A percentile compares a stretch with the other conserved stretches of the same genome.
phyloP scores from a whole-genome alignment of 2,113 vertebrate genomes.

The Neodontobutis hainanensis region DNA sequence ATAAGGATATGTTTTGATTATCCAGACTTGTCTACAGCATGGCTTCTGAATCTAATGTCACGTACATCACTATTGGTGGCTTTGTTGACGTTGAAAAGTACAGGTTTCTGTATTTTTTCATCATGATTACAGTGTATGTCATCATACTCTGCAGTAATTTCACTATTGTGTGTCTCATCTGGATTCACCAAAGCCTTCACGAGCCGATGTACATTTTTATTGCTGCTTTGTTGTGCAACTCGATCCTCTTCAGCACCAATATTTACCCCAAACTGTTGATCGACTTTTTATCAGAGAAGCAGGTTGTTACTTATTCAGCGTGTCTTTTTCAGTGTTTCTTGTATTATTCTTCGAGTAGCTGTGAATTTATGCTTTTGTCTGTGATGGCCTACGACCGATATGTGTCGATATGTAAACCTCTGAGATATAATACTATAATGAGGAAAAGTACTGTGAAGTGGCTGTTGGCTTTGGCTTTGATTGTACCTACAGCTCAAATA shows the following conservation, averaged over 20 bases:
- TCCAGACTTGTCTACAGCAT: background rate
- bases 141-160: slow-evolving; percentile 42
- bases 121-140: slow-evolving; percentile 27
- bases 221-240: slow-evolving; percentile 49
- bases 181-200: slow-evolving; percentile 32
- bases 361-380: slow-evolving; percentile 45
- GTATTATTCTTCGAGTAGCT: slow-evolving; percentile 14
- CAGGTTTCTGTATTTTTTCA: slow-evolving; percentile 44
- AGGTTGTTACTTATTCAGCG: slow-evolving; percentile 14
- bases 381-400: slow-evolving; percentile 58
- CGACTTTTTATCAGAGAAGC: slow-evolving; percentile 45
- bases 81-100: slow-evolving; percentile 31
- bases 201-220: slow-evolving; percentile 58
- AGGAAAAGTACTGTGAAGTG: background rate
- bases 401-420: slow-evolving; percentile 56
- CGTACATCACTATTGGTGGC: slow-evolving; percentile 33
- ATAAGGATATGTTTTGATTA: background rate
- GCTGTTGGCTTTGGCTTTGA: slow-evolving; percentile 29
- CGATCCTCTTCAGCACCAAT: slow-evolving; percentile 37
- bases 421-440: slow-evolving; percentile 49
- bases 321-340: slow-evolving; percentile 33
- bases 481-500: slow-evolving; percentile 6
- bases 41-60: slow-evolving; percentile 6
- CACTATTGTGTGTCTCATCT: slow-evolving; percentile 25
- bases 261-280: slow-evolving; percentile 43